Base-by-base conservation (phyloP, 2,113 vertebrate genomes). In the Herpetotheres cachinnans region DNA sequence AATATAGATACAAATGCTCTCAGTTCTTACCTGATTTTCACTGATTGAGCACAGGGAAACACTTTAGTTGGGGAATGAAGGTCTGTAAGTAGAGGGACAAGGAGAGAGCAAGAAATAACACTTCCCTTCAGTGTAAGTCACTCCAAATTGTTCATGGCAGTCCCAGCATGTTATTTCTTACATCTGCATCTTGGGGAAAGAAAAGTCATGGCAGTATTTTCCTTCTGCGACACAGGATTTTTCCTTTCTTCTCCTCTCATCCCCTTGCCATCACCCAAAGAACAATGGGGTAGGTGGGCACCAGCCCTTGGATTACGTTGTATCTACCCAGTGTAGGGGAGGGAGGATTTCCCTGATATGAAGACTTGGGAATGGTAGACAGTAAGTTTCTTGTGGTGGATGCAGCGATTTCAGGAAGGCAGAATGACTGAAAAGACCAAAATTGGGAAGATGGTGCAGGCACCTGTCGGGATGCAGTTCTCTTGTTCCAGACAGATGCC, bases 181-280 rank as follows among this genome's bases (percentile, higher is more conserved):
- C 10, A 30, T 47, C 70, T 71, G 0, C 1, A 1, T 47, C 11
- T 38, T 0, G 0, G 13, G 2, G 16, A 9, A 2, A 2, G 3
- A 11, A 3, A 24, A 16, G 25, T 49, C 21, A 29, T 5, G 9
- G 42, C 14, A 7, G 2, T 89, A 5, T 78, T 54, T 95, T 65
- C 21, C 21, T 92, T 66, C 36, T 85, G 61, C 30, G 62, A 7
- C 29, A n/a, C 6, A 32, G 38, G 27, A 11, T 52, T 93, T 86
- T 74, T 26, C 30, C 32, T 63, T 74, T 40, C 3, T 84, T 83
- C 15, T 54, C 1, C 2, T 76, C 16, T 88, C 8, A 20, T 10
- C 13, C 2, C 34, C 11, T 58, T 25, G 1, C 22, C 27, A 49
- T 78, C 27, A 20, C 27, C 9, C 4, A 16, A 47, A n/a, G 63